phyloP scores from a whole-genome alignment of 2,888 invertebrate species.

The Brassicogethes aeneus region DNA sequence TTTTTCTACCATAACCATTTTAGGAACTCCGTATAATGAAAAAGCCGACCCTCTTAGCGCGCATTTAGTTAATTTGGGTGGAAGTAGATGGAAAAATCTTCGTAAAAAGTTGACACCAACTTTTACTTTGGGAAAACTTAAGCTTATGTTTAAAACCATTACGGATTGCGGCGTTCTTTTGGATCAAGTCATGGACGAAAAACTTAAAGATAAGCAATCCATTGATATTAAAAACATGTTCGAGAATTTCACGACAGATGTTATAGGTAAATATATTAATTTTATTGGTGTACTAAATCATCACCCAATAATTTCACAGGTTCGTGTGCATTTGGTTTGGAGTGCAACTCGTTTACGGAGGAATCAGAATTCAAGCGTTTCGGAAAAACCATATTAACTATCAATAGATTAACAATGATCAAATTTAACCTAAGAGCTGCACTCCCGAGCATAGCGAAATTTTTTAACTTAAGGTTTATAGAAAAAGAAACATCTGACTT shows the following conservation, averaged over 20 bases:
- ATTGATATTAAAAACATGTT: conserved; percentile 10
- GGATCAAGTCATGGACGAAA: conserved; percentile 5
- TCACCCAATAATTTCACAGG: too few relatives aligned
- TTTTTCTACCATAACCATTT: too few relatives aligned
- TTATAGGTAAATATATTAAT: conserved; percentile 6
- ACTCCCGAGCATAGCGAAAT: neutral
- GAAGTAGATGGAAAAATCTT: conserved; percentile 11
- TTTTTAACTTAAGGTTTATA: neutral
- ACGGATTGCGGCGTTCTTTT: conserved; percentile 8
- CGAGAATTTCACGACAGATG: conserved; percentile 9
- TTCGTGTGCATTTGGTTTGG: neutral
- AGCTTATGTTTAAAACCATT: conserved; percentile 11
- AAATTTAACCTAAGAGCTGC: too few relatives aligned
- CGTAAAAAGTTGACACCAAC: conserved; percentile 12
- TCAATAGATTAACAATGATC: too few relatives aligned
- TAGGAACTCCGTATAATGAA: conserved; percentile 9
- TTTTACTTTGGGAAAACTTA: conserved; percentile 13
- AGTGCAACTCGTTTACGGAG: neutral
- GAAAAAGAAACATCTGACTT: conserved; percentile 33
- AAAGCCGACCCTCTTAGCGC: conserved; percentile 12
- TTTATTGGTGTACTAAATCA: too few relatives aligned
- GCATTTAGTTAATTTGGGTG: conserved; percentile 12
- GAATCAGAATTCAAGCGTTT: conserved; percentile 1
- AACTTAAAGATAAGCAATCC: conserved; percentile 4
- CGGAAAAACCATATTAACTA: too few relatives aligned